Evolutionary conservation across 2,888 invertebrate genomes (phyloP), one percentile per base, ranked within the genome.

Genomic region (Pandemis heparana): DNA sequence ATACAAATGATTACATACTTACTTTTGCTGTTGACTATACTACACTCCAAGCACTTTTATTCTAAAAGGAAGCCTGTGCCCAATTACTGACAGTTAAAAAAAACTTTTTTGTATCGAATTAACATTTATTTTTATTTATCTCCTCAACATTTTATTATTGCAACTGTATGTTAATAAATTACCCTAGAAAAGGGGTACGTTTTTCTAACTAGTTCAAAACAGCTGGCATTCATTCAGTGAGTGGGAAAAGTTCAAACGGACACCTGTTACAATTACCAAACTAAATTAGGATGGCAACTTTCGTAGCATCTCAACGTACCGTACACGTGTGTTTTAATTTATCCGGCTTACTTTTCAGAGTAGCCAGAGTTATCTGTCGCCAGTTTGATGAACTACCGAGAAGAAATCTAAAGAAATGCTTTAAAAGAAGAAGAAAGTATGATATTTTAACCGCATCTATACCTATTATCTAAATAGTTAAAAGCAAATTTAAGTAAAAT

Each of bases 141-240:
- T 32, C 2, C 23, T 32, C 2, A 32, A 32, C 2, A 32, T 32
- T 32, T 32, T 32, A 32, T 1, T 32, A 0, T 2, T 32, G 23
- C 4, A 32, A 32, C 23, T 32, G 4, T 4, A 32, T 23, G 23
- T 23, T 2, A 23, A 23, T 32, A 32, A 32, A 32, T 71, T 70
- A 74, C 74, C 74, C 74, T 43, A 14, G 18, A 16, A 43, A 10
- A 0, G 18, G 70, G 74, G 69, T 65, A 70, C 1, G 1, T 39
- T 18, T 70, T 61, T 53, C 51, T 8, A 18, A 18, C 65, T 43
- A 61, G 65, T 60, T 38, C 51, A 32, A 51, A 74, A 74, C 74
- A 74, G 74, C 74, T 74, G 74, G 74, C 65, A 60, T 53, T 69
- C 51, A 18, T 74, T 51, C 18, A 39, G 51, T 43, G 69, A 74